These are phyloP conservation scores for Argyrosomus japonicus DNA, from an alignment of 2,113 vertebrate genomes.

Conservation along the genomic window DNA sequence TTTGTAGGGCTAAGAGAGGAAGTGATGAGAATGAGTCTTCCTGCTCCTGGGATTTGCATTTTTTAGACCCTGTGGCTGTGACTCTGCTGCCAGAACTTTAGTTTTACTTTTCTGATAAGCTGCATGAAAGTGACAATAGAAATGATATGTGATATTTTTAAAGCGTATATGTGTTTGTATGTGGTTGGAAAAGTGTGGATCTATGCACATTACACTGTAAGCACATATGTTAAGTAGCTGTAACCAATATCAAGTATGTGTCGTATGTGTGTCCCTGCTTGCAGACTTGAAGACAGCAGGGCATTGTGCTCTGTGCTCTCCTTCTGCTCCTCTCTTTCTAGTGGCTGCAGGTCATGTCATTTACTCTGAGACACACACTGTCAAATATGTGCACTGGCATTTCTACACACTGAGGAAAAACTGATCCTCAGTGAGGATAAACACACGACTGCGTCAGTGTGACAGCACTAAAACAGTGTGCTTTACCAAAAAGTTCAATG, in stretches of 20 bases:
- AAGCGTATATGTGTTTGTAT: conserved; percentile 37
- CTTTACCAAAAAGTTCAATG: conserved; percentile 57
- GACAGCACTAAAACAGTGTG: conserved; percentile 38
- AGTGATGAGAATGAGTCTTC: conserved; percentile 66
- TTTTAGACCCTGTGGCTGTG: conserved; percentile 46
- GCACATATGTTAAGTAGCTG: conserved; percentile 40
- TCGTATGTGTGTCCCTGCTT: conserved; percentile 25
- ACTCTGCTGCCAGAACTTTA: conserved; percentile 52
- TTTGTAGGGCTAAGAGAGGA: conserved; percentile 63
- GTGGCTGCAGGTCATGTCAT: conserved; percentile 70
- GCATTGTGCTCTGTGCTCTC: conserved; percentile 36
- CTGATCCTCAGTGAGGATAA: conserved; percentile 39
- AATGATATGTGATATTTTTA: conserved; percentile 27
- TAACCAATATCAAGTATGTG: conserved; percentile 24
- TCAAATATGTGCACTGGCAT: conserved; percentile 38
- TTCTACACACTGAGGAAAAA: conserved; percentile 51
- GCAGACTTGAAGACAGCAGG: conserved; percentile 53
- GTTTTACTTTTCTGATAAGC: conserved; percentile 57
- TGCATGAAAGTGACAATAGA: conserved; percentile 45
- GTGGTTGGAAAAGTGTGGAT: conserved; percentile 23
- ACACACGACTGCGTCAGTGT: conserved; percentile 29
- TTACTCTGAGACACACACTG: conserved; percentile 54
- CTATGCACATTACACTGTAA: conserved; percentile 38
- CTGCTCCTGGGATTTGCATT: conserved; percentile 68
- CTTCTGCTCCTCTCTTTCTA: conserved; percentile 57